These are phyloP conservation scores for Mionectes olivaceus DNA, from an alignment of 2,797 vertebrate species.

Conservation along the genomic window DNA sequence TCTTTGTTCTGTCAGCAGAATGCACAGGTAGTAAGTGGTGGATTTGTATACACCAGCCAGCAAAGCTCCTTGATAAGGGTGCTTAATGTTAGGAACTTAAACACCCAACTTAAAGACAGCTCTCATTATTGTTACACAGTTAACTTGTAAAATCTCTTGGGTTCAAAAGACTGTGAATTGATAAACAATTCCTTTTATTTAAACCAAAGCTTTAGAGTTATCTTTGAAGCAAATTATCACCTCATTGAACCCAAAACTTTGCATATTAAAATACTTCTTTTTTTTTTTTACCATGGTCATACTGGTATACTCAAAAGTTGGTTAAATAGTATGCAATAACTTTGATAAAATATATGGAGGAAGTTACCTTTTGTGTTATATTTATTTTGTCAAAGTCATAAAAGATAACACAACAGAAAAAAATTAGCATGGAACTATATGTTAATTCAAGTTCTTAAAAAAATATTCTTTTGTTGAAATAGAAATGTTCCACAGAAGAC, in stretches of 20 bases:
- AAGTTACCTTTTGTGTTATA: not conserved
- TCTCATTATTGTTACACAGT: not conserved
- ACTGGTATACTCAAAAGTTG: not conserved
- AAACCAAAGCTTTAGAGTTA: not conserved
- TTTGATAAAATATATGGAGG: not conserved
- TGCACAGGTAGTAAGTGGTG: accelerated
- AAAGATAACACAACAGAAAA: not conserved
- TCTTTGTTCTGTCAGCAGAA: not conserved
- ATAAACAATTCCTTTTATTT: not conserved
- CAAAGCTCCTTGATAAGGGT: not conserved
- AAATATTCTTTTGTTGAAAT: not conserved
- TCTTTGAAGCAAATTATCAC: not conserved
- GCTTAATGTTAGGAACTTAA: not conserved
- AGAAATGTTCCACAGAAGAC: not conserved
- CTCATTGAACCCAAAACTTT: not conserved
- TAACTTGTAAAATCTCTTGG: not conserved
- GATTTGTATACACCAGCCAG: not conserved
- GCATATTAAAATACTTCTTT: not conserved
- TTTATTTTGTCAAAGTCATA: not conserved
- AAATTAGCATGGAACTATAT: not conserved
- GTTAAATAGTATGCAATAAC: not conserved
- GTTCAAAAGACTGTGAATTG: not conserved
- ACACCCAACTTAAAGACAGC: not conserved
- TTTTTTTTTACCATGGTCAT: not conserved
- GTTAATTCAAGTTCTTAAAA: not conserved